A percentile compares a stretch with the other conserved stretches of the same genome.
Evolutionary conservation across 2,888 invertebrate species (phyloP).

Genomic region (Synanthedon tipuliformis): DNA sequence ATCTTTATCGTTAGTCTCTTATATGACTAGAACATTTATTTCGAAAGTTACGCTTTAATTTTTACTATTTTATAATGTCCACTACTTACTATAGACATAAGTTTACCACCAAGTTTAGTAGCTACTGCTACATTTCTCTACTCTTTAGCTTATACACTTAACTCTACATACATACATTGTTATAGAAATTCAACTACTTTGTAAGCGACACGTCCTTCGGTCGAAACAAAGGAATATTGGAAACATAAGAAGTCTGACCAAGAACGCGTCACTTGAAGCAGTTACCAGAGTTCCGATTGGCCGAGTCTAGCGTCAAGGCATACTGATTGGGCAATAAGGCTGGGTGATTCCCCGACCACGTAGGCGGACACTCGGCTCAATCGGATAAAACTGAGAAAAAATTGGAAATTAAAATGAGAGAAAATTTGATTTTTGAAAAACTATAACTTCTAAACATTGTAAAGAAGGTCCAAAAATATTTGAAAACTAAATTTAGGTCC

Average conservation of each 20-base stretch:
- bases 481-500: slow-evolving; percentile 59
- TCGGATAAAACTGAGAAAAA: slow-evolving; percentile 37
- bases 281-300: slow-evolving; percentile 42
- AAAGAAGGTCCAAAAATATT: slow-evolving; percentile 63
- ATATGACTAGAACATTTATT: slow-evolving; percentile 58
- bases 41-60: slow-evolving; percentile 49
- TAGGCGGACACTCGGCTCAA: slow-evolving; percentile 64
- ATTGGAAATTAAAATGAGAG: slow-evolving; percentile 15
- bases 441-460: slow-evolving; percentile 34
- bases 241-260: slow-evolving; percentile 20
- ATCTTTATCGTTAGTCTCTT: slow-evolving; percentile 53
- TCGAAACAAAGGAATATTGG: slow-evolving; percentile 23
- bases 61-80: slow-evolving; percentile 48
- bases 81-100: slow-evolving; percentile 66
- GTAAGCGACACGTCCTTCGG: slow-evolving; percentile 33
- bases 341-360: slow-evolving; percentile 79
- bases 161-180: slow-evolving; percentile 69
- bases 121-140: slow-evolving; percentile 50
- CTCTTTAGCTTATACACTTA: slow-evolving; percentile 47
- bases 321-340: slow-evolving; percentile 79
- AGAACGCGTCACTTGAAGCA: slow-evolving; percentile 42
- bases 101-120: slow-evolving; percentile 66
- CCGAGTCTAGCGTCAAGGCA: slow-evolving; percentile 50
- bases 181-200: slow-evolving; percentile 40
- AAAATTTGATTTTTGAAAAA: slow-evolving; percentile 13